Conservation (phyloP, 2,888 invertebrate genomes). For the Lycocerus yunnanus region DNA sequence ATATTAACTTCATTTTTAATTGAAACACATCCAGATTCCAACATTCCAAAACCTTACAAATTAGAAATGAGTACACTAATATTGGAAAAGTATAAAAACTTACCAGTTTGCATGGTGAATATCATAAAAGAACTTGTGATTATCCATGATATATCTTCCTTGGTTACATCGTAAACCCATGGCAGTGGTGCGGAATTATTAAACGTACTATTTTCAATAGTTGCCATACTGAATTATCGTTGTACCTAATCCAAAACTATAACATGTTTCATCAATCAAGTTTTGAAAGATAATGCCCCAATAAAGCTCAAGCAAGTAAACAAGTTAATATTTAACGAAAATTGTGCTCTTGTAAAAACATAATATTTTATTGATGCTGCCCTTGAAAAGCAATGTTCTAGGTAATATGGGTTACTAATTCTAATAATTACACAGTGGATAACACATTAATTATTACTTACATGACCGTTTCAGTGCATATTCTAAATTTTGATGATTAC, state of each 20-base stretch:
- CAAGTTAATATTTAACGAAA: slow-evolving; percentile 37
- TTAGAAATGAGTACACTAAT: not conserved
- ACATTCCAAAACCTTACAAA: slow-evolving; percentile 83
- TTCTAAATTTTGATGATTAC: not conserved
- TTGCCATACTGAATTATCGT: not conserved
- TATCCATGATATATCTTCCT: slow-evolving; percentile 88
- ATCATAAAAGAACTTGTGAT: slow-evolving; percentile 88
- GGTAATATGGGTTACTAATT: not conserved
- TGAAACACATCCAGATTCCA: slow-evolving; percentile 92
- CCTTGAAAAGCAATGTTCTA: slow-evolving; percentile 2
- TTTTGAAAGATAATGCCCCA: not conserved
- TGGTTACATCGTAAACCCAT: slow-evolving; percentile 63
- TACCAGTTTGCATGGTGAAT: slow-evolving; percentile 93
- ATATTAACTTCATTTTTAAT: slow-evolving; percentile 95
- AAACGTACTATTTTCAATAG: not conserved
- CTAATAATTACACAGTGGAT: not conserved
- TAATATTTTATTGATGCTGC: slow-evolving; percentile 29
- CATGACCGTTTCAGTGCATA: not conserved
- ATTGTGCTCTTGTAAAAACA: slow-evolving; percentile 29
- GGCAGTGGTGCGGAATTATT: slow-evolving; percentile 13
- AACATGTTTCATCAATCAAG: not conserved
- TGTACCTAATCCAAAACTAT: not conserved
- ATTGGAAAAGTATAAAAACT: slow-evolving; percentile 22
- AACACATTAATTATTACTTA: not conserved
- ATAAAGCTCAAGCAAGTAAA: slow-evolving; percentile 29